A percentile compares a stretch with the other conserved stretches of the same genome.
phyloP scores from a whole-genome alignment of 1,140 invertebrate species.

The Euwallacea fornicatus region DNA sequence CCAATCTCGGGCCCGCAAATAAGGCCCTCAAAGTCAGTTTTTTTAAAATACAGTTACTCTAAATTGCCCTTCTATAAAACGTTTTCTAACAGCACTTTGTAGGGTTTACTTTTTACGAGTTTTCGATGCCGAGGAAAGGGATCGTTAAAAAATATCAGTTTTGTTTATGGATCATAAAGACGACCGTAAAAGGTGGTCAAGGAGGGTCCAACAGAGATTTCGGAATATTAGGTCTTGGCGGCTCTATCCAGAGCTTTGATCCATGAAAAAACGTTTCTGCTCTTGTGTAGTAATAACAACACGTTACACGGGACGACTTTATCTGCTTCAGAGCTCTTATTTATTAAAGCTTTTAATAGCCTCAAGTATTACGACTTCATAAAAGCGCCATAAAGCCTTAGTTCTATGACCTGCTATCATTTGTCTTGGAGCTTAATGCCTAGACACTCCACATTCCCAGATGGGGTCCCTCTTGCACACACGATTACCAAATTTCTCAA shows the following conservation, averaged over 20 bases:
- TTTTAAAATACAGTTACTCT: background rate
- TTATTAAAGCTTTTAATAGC: constrained; percentile 25
- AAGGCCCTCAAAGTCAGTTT: background rate
- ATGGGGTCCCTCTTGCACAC: constrained; percentile 11
- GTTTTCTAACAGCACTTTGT: background rate
- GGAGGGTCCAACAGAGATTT: no score
- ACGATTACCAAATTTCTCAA: constrained; percentile 26
- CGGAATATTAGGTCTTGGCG: no score
- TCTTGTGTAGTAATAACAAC: no score
- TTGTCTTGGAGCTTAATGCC: constrained; percentile 12
- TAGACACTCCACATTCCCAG: background rate
- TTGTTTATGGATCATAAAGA: constrained; percentile 21
- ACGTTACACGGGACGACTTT: background rate
- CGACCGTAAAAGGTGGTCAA: constrained; percentile 2
- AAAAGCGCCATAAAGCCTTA: constrained; percentile 21
- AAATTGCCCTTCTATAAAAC: constrained; percentile 7
- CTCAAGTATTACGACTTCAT: constrained; percentile 26
- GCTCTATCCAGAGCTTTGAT: no score
- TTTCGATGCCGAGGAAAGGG: background rate
- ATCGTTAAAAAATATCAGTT: constrained; percentile 20
- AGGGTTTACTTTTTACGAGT: background rate
- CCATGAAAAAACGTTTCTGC: no score
- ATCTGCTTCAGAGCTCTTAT: constrained; percentile 12
- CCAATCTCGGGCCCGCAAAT: no score
- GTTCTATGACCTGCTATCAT: constrained; percentile 24